Conservation (phyloP, 2,113 vertebrate genomes). For the Mirza zaza region DNA sequence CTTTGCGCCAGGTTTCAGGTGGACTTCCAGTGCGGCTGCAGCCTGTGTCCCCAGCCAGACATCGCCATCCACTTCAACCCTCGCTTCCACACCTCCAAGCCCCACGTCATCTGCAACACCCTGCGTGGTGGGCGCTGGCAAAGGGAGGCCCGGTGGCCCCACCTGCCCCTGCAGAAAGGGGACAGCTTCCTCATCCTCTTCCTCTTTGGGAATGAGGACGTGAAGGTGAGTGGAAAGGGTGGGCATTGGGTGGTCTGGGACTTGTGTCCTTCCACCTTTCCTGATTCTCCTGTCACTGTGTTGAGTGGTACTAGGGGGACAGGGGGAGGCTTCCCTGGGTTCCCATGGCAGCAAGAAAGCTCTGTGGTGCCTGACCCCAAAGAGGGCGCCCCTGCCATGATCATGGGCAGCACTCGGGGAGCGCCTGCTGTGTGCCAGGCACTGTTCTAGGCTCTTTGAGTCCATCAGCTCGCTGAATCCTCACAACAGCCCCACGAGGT, state of each 20-base stretch:
- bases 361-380: no score
- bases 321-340: not conserved
- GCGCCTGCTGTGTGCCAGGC: rapidly evolving
- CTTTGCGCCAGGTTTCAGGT: slow-evolving; percentile 87
- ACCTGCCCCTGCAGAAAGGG: slow-evolving; percentile 81
- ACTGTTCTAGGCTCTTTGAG: not conserved
- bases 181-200: slow-evolving; percentile 86
- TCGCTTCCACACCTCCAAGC: slow-evolving; percentile 82
- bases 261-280: no score
- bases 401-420: not conserved
- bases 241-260: not conserved
- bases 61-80: slow-evolving; percentile 92
- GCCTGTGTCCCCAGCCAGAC: slow-evolving; percentile 87
- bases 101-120: slow-evolving; percentile 88
- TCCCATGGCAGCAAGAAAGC: rapidly evolving
- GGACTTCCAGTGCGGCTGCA: slow-evolving; percentile 89
- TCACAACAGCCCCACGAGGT: rapidly evolving
- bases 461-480: not conserved
- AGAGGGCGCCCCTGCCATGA: rapidly evolving
- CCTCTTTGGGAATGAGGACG: slow-evolving; percentile 84
- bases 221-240: slow-evolving; percentile 84
- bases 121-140: slow-evolving; percentile 85
- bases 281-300: not conserved
- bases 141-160: slow-evolving; percentile 84
- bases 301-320: rapidly evolving